Percentiles rank a stretch among this genome's conserved stretches.
Evolutionary conservation across 2,797 vertebrate species (phyloP).

Genomic region (Chanos chanos): DNA sequence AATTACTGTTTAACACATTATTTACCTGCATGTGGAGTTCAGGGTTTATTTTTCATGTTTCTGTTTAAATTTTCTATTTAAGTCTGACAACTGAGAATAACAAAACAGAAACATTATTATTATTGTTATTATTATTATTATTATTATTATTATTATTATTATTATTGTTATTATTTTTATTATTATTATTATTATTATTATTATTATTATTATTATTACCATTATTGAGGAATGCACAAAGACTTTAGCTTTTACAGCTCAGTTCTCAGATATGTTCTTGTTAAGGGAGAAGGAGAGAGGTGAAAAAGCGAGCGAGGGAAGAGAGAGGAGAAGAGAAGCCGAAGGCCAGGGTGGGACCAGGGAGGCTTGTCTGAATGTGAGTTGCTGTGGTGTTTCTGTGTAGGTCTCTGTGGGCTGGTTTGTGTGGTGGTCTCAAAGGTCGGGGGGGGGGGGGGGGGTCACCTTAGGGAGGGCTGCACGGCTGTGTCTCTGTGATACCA

Average conservation of each 20-base stretch:
- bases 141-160: too few relatives aligned
- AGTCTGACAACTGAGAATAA: too few relatives aligned
- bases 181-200: too few relatives aligned
- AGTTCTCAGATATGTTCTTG: constrained; percentile 10
- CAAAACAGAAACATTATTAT: too few relatives aligned
- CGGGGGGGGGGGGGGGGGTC: constrained; percentile 26
- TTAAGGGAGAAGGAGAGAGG: not conserved
- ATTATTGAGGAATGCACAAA: too few relatives aligned
- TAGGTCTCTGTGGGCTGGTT: constrained; percentile 25
- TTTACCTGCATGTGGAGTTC: not conserved
- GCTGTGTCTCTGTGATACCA: constrained; percentile 43
- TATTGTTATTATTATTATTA: too few relatives aligned
- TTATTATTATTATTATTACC: too few relatives aligned
- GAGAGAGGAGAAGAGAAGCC: not conserved
- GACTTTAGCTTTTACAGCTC: too few relatives aligned
- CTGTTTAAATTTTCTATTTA: too few relatives aligned
- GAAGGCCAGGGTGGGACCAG: constrained; percentile 8
- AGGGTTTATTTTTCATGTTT: not conserved
- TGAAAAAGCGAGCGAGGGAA: too few relatives aligned
- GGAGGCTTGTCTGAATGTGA: constrained; percentile 4
- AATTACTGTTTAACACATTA: constrained; percentile 3
- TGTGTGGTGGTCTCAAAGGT: constrained; percentile 34
- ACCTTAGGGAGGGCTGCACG: constrained; percentile 17
- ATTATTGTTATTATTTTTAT: too few relatives aligned
- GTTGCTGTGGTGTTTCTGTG: constrained; percentile 16